A percentile compares a stretch with the other conserved stretches of the same genome.
Evolutionary conservation across 2,113 vertebrate species (phyloP).

Genomic region (Leptocoma aspasia): DNA sequence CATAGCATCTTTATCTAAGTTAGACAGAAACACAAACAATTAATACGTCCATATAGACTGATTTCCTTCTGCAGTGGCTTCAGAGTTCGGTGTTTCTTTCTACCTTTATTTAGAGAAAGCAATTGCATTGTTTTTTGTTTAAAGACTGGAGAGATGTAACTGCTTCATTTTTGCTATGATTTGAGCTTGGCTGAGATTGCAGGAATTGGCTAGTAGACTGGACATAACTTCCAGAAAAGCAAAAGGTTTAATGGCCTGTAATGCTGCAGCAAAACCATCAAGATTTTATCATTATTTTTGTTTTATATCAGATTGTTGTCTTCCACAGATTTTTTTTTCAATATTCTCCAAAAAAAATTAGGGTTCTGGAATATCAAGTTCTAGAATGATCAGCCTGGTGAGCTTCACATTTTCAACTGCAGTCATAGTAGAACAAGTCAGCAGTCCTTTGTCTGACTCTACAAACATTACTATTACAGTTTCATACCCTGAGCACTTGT

Average conservation of each 20-base stretch:
- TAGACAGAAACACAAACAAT: neutral
- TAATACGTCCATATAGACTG: neutral
- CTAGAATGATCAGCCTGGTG: neutral
- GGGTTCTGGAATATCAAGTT: neutral
- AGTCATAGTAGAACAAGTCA: neutral
- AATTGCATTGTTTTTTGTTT: neutral
- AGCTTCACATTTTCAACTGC: neutral
- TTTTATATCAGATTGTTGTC: neutral
- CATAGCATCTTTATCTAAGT: slow-evolving; percentile 33
- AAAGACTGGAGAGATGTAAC: neutral
- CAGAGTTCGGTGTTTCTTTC: neutral
- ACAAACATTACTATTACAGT: neutral
- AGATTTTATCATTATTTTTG: neutral
- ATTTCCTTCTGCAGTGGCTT: neutral
- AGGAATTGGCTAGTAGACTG: neutral
- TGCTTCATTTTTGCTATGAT: neutral
- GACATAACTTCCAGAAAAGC: neutral
- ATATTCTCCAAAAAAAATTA: neutral
- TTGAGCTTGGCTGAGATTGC: neutral
- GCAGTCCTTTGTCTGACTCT: neutral
- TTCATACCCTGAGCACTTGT: neutral
- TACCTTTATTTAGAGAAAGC: neutral
- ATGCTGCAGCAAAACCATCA: neutral
- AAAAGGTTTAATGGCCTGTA: neutral
- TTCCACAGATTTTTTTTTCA: neutral